These are phyloP conservation scores for Zaprionus gabonicus DNA, from an alignment of 1,140 invertebrate genomes.

Conservation along the genomic window DNA sequence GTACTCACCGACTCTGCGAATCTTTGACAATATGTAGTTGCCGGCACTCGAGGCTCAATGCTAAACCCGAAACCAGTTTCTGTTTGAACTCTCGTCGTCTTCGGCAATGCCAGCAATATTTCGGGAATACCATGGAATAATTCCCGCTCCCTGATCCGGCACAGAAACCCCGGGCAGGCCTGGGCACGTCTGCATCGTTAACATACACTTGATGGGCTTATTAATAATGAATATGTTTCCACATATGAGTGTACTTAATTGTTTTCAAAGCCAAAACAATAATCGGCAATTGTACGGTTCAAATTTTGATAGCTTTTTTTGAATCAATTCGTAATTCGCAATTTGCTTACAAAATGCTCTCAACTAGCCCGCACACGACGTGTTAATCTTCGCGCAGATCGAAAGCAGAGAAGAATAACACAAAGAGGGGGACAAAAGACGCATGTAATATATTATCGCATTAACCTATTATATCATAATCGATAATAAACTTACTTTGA, in stretches of 20 bases:
- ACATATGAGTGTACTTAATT: slow-evolving; percentile 17
- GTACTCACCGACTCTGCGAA: slow-evolving; percentile 33
- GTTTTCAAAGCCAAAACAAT: slow-evolving; percentile 34
- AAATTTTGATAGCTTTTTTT: slow-evolving; percentile 4
- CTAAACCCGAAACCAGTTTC: slow-evolving; percentile 64
- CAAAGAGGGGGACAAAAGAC: slow-evolving; percentile 2
- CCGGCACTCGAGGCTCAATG: slow-evolving; percentile 59
- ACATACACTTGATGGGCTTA: slow-evolving; percentile 19
- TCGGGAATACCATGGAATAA: slow-evolving; percentile 65
- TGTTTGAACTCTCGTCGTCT: slow-evolving; percentile 6
- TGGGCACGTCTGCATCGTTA: slow-evolving; percentile 22
- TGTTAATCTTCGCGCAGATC: neutral
- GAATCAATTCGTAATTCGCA: neutral
- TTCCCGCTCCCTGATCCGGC: slow-evolving; percentile 17
- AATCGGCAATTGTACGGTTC: slow-evolving; percentile 22
- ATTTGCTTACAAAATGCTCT: neutral
- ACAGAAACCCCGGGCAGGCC: neutral
- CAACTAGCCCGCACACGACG: neutral
- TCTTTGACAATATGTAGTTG: slow-evolving; percentile 46
- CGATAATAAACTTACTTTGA: slow-evolving; percentile 25
- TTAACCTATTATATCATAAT: slow-evolving; percentile 38
- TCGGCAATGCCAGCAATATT: slow-evolving; percentile 28
- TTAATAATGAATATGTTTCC: slow-evolving; percentile 31
- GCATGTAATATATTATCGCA: slow-evolving; percentile 10
- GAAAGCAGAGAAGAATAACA: neutral